Evolutionary conservation across 2,888 invertebrate genomes (phyloP), one percentile per base, ranked within the genome.

Genomic region (Camptogramma bilineatum): DNA sequence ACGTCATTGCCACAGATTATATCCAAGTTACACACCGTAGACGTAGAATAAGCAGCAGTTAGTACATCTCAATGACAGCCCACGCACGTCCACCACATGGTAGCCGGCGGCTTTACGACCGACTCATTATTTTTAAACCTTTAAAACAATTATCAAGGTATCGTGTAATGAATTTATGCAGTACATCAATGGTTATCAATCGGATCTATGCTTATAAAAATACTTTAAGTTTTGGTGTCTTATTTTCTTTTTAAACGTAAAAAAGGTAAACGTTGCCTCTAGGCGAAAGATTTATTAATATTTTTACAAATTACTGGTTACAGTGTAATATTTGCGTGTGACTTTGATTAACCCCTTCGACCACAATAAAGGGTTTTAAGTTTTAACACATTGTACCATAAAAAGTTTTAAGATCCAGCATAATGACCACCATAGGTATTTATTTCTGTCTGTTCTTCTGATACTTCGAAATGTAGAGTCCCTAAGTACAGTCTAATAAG

Each of bases 61-160:
- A 16, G 9, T 46, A 58, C 9, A 17, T 16, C 60, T 77, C 55
- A 76, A 76, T 77, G 78, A 67, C 72, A 66, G 77, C 78, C 78
- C 75, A 82, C 81, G 80, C 79, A 76, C 80, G 76, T 70, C 75
- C 71, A 65, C 84, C 86, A 85, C 86, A 87, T 86, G 86, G 85
- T 65, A 28, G 66, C 66, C 51, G 19, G 54, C 44, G 58, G 62
- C 62, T 47, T 46, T 56, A 44, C 31, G 51, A 34, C 34, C 17
- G 54, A 47, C 16, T 53, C 50, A 62, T 57, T 62, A 62, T 66
- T 58, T 64, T 54, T 44, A 51, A 61, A 42, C 31, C 42, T 64
- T 57, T 60, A 52, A 58, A 62, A 39, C 28, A 62, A 62, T 66
- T 61, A 62, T 54, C 58, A 53, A 39, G 52, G 48, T 44, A 52